Evolutionary conservation across 2,797 vertebrate genomes (phyloP), one percentile per base, ranked within the genome.

Genomic region (Sciaenops ocellatus): DNA sequence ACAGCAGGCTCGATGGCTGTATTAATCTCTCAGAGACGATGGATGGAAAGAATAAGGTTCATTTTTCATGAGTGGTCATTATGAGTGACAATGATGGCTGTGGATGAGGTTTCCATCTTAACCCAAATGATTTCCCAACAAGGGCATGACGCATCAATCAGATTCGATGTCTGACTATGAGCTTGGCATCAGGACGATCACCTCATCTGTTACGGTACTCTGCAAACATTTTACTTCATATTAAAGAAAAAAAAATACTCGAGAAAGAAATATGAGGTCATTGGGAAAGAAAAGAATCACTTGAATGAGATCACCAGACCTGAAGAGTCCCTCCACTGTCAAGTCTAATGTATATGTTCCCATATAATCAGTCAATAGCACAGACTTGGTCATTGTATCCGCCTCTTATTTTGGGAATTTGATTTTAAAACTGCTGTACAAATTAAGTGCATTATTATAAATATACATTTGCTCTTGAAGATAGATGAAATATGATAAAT

Each of bases 61-160:
- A 85, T 91, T 87, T 85, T 84, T 90, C 85, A 80, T 69, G 26
- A 76, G 47, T 24, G 66, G 80, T 86, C 89, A 82, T 93, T 89
- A 90, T 68, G 59, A 68, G 69, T 62, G 83, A 89, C 85, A 80
- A 51, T 76, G 82, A 87, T 78, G 76, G 56, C 82, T 48, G 54
- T 52, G 82, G 79, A 81, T 79, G 76, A 88, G 77, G 77, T 83
- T 84, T 90, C 82, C 75, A 82, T 90, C 87, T 86, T 69, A 85
- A 83, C 50, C 66, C 65, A 68, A 90, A 87, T 15, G 59, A 87
- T 90, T 92, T 90, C 74, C 69, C 77, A 87, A 89, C 78, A 79
- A 78, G 76, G 17, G 61, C 82, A 73, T 64, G 80, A 88, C 68
- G 68, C 89, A 90, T 91, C 89, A 85, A 92, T 91, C 84, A 79